A percentile compares a stretch with the other conserved stretches of the same genome.
Conservation (phyloP, 2,888 invertebrate genomes). For the Aporophyla nigra region DNA sequence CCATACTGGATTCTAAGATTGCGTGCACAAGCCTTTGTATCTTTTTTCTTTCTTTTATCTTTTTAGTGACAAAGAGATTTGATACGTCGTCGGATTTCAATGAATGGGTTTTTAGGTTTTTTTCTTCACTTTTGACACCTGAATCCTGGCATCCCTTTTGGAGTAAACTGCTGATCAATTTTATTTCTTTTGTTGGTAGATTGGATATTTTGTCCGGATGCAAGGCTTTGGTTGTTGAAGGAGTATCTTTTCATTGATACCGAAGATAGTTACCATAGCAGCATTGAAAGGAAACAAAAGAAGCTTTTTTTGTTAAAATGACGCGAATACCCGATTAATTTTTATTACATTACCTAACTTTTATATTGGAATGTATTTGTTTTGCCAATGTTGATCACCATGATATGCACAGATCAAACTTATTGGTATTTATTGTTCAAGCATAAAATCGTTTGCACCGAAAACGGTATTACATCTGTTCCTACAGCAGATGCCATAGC, state of each 20-base stretch:
- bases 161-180: constrained; percentile 82
- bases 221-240: constrained; percentile 58
- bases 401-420: background rate
- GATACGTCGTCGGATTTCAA: constrained; percentile 87
- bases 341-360: background rate
- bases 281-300: background rate
- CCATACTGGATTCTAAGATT: constrained; percentile 86
- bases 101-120: constrained; percentile 80
- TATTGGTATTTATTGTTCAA: constrained; percentile 6
- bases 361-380: background rate
- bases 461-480: background rate
- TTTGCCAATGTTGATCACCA: background rate
- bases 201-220: constrained; percentile 78
- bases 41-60: constrained; percentile 74
- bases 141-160: constrained; percentile 83
- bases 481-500: background rate
- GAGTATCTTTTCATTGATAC: constrained; percentile 50
- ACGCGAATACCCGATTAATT: background rate
- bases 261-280: constrained; percentile 3
- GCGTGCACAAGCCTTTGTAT: constrained; percentile 84
- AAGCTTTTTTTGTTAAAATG: background rate
- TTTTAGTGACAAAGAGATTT: constrained; percentile 80
- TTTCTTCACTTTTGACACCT: constrained; percentile 84
- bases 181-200: constrained; percentile 77
- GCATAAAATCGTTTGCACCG: too few species aligned